These are phyloP conservation scores for Hesperia comma DNA, from an alignment of 2,888 invertebrate genomes.

Conservation along the genomic window DNA sequence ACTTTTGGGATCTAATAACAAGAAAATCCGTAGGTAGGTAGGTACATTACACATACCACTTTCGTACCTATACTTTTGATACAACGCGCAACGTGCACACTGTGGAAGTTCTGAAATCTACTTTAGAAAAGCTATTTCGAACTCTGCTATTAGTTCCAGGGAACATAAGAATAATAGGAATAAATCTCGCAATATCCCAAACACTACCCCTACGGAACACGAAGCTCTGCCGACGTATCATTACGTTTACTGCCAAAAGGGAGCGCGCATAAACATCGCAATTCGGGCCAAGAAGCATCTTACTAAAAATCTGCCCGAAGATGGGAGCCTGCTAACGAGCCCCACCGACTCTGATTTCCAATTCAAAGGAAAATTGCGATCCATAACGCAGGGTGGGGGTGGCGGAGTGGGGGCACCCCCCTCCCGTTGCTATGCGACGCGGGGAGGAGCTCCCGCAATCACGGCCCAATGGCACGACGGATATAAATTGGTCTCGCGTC, in stretches of 20 bases:
- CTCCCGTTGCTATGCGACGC: conserved; percentile 86
- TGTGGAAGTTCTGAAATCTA: too few relatives aligned
- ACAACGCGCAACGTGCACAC: too few relatives aligned
- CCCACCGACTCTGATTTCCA: conserved; percentile 83
- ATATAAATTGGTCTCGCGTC: conserved; percentile 83
- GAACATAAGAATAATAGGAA: background rate
- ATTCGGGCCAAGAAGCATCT: conserved; percentile 50
- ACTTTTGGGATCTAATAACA: too few relatives aligned
- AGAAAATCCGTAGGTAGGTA: too few relatives aligned
- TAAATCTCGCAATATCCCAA: background rate
- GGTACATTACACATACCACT: too few relatives aligned
- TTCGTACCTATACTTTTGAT: too few relatives aligned
- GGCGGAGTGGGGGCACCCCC: conserved; percentile 64
- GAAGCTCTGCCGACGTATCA: conserved; percentile 18
- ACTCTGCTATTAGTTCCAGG: background rate
- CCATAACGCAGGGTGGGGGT: conserved; percentile 74
- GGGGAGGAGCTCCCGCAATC: conserved; percentile 85
- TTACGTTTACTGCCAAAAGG: conserved; percentile 31
- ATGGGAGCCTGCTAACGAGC: conserved; percentile 78
- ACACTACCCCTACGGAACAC: conserved; percentile 6
- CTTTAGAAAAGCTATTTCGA: too few relatives aligned
- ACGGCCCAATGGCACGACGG: conserved; percentile 85
- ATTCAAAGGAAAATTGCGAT: conserved; percentile 85
- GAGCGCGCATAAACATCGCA: conserved; percentile 61
- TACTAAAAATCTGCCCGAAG: conserved; percentile 79